Base-by-base conservation (phyloP, 2,113 vertebrate genomes). In the Malurus alboscapulatus region DNA sequence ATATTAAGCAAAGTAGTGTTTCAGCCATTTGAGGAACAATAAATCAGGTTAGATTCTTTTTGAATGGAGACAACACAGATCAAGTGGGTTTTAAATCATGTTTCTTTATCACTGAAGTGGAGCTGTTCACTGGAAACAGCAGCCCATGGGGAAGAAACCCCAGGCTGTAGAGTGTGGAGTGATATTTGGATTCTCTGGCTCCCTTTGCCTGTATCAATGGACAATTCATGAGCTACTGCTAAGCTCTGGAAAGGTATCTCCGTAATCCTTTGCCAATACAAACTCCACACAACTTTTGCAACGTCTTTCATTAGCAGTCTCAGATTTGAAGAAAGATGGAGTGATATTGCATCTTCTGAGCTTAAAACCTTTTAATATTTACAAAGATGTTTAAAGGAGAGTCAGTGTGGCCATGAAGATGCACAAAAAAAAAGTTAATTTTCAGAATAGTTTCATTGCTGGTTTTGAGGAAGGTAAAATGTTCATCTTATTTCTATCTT, bases 1-100 rank as follows among this genome's bases (percentile, higher is more conserved):
- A 88, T 91, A 92, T 97, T 95, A 97, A 97, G 93, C 87, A 87
- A 97, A 96, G 92, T 88, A 96, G 83, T 74, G 74, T 96, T 97
- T 92, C 75, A 93, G 96, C 91, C 96, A 96, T 96, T 96, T 96
- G 87, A 93, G 91, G 87, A 92, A 84, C 94, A 95, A 97, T 96
- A 97, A 96, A 97, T 97, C 96, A 96, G 73, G 62, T 93, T 88
- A 86, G 89, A 94, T 86, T 95, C 90, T 63, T 92, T 96, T 88
- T 94, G 76, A 95, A 97, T 95, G 83, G 84, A 93, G 94, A 96
- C 93, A 96, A 96, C 82, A 89, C 55, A 73, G 80, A 96, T 94
- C 94, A 95, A 97, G 91, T 93, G 72, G 85, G 77, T 96, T 97
- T 94, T 95, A 97, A 97, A 96, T 90, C 4, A 91, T 96, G 95